Base-by-base conservation (phyloP, 2,113 vertebrate species). In the Sylvilagus bachmani region DNA sequence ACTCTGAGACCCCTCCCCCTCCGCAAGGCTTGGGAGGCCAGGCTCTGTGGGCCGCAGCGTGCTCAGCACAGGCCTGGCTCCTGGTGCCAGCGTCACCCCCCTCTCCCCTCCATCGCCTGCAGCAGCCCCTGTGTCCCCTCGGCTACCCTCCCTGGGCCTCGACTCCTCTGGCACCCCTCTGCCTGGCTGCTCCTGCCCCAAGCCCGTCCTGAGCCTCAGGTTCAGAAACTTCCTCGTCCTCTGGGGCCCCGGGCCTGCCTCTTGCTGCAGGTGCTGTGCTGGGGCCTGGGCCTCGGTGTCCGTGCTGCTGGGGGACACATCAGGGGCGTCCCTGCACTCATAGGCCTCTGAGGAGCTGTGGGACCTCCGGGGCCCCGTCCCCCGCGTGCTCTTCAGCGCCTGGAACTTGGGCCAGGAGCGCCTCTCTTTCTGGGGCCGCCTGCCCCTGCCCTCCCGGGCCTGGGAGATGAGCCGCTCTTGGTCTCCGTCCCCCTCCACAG, bases 381-480 rank as follows among this genome's bases (percentile, higher is more conserved):
- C 96, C 25, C 92, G 97, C 87, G 97, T 98, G 79, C 85, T 98
- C 91, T 96, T 98, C 5, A 98, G 94, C 24, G 98, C 92, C 2
- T 98, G 98, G 91, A 98, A 98, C 95, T 98, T 98, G 21, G 99
- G 98, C 98, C 99, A 99, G 6, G 98, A 99, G 1, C 98, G 90
- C 81, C 98, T 97, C 0, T 99, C 98, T 86, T 96, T 98, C 86
- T 98, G 98, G 78, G 98, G 58, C 33, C 85, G 95, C 79, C 98
- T 96, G 90, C 97, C 96, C 64, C 98, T 97, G 87, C 97, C 97
- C 0, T 88, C 92, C 53, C 98, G 93, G 96, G 98, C 95, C 91
- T 89, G 95, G 55, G 96, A 70, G 75, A 98, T 95, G 85, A 98
- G 94, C 1, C 95, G 97, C 90, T 98, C 98, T 14, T n/a, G 97